phyloP scores from a whole-genome alignment of 1,140 invertebrate species.

The Lucilia sericata region DNA sequence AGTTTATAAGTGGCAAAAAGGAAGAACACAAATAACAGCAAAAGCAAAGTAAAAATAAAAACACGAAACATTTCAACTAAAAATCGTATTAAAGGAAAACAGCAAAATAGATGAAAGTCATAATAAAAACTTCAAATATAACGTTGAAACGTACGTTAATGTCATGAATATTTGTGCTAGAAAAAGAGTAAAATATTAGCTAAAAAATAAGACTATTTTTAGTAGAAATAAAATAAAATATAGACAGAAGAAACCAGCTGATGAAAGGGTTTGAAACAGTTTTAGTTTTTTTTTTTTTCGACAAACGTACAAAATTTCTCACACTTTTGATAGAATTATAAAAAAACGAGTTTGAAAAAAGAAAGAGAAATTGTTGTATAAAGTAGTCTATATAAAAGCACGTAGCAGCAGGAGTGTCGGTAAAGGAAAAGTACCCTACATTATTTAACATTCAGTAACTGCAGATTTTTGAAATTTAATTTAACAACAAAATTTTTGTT shows the following conservation, averaged over 20 bases:
- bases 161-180: not conserved
- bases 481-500: too few species aligned
- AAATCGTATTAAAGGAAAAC: not conserved
- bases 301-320: not conserved
- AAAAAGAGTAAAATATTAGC: not conserved
- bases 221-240: not conserved
- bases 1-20: not conserved
- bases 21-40: not conserved
- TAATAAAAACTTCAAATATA: not conserved
- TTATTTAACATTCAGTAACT: too few species aligned
- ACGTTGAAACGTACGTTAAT: not conserved
- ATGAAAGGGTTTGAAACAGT: conserved; percentile 10
- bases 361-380: too few species aligned
- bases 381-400: too few species aligned
- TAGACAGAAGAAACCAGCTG: not conserved
- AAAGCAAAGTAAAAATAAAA: not conserved
- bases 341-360: too few species aligned
- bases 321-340: too few species aligned
- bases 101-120: too few species aligned
- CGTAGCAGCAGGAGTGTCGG: too few species aligned
- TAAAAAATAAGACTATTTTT: not conserved
- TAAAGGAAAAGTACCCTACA: too few species aligned
- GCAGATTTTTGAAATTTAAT: too few species aligned
- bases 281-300: not conserved
- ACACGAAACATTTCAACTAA: not conserved